These are phyloP conservation scores for Venustaconcha ellipsiformis DNA, from an alignment of 1,140 invertebrate species.

Conservation along the genomic window DNA sequence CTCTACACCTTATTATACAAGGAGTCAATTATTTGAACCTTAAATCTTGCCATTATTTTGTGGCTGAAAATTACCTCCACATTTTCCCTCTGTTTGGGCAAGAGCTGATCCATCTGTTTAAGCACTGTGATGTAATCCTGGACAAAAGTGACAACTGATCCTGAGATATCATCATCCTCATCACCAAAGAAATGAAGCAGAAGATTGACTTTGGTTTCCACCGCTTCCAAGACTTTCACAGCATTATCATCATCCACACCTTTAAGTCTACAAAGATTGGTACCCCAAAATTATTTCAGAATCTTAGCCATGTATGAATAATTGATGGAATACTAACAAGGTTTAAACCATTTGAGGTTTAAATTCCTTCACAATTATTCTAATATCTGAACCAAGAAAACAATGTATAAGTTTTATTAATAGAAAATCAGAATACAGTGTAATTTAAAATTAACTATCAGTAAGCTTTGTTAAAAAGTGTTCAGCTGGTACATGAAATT, in stretches of 20 bases:
- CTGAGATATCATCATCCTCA: constrained; percentile 74
- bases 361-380: too few relatives aligned
- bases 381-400: too few relatives aligned
- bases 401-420: too few relatives aligned
- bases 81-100: constrained; percentile 61
- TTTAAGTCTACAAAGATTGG: too few relatives aligned
- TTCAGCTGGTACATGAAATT: too few relatives aligned
- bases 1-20: not conserved
- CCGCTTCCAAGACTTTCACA: constrained; percentile 61
- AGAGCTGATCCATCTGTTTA: constrained; percentile 62
- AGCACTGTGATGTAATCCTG: constrained; percentile 73
- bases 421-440: too few relatives aligned
- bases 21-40: not conserved
- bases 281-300: too few relatives aligned
- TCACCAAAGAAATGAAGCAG: constrained; percentile 72
- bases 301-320: too few relatives aligned
- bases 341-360: too few relatives aligned
- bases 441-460: too few relatives aligned
- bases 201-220: constrained; percentile 72
- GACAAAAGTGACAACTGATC: constrained; percentile 71
- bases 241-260: constrained; percentile 57
- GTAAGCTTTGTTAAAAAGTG: too few relatives aligned
- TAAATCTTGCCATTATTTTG: not conserved
- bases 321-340: too few relatives aligned
- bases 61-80: constrained; percentile 62